Evolutionary conservation across 1,140 invertebrate genomes (phyloP).

Genomic region (Neodiprion pinetum): DNA sequence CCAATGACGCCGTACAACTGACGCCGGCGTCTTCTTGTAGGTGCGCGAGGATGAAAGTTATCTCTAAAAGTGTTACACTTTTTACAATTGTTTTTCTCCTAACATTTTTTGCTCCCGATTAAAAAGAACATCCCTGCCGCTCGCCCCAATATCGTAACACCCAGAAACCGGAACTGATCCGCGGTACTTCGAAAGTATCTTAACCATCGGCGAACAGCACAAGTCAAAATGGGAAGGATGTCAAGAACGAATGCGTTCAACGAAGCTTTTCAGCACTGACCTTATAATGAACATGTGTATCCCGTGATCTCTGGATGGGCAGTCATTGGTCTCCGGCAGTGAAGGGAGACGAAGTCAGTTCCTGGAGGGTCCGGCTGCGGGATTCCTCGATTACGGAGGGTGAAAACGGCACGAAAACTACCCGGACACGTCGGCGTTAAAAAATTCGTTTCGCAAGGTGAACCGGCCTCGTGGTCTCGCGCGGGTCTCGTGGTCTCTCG

Average conservation of each 20-base stretch:
- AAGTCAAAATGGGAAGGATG: no score
- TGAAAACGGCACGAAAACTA: background rate
- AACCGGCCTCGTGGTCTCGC: conserved; percentile 21
- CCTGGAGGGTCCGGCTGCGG: conserved; percentile 35
- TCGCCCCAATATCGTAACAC: no score
- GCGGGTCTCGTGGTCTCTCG: conserved; percentile 12
- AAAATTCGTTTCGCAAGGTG: conserved; percentile 4
- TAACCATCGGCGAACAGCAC: no score
- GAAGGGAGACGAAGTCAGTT: conserved; percentile 25
- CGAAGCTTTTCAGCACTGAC: conserved; percentile 36
- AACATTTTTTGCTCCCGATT: no score
- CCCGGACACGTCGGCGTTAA: conserved; percentile 16
- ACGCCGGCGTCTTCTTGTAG: background rate
- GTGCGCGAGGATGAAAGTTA: no score
- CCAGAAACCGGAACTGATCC: no score
- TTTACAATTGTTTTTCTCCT: no score
- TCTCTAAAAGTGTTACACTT: no score
- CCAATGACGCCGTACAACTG: background rate
- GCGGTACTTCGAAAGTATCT: no score
- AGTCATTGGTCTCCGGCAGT: conserved; percentile 51
- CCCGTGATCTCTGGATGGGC: conserved; percentile 58
- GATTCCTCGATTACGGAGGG: background rate
- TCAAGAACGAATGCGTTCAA: no score
- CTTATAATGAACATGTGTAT: conserved; percentile 61
- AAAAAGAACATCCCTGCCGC: no score